Evolutionary conservation across 2,888 invertebrate genomes (phyloP).

Genomic region (Drosophila tanythrix): DNA sequence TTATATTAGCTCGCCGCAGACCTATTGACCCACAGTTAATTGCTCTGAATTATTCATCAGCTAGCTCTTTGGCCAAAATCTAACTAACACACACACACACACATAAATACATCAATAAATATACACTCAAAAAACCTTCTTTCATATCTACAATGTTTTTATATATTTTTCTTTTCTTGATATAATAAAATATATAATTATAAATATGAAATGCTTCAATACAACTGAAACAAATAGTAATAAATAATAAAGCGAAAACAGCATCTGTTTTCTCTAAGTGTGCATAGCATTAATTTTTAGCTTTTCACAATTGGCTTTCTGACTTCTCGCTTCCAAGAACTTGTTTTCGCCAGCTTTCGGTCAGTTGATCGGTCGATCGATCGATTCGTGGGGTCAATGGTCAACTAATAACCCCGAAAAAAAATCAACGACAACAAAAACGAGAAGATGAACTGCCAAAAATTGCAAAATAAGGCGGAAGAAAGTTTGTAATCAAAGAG

Average conservation of each 20-base stretch:
- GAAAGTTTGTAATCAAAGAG: slow-evolving; percentile 53
- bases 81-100: not conserved
- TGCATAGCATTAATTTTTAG: not conserved
- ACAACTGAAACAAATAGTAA: not conserved
- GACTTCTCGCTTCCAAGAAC: slow-evolving; percentile 47
- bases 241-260: not conserved
- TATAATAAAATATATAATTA: not conserved
- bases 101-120: not conserved
- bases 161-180: not conserved
- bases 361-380: slow-evolving; percentile 37
- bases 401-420: slow-evolving; percentile 66
- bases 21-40: slow-evolving; percentile 76
- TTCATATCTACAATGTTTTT: not conserved
- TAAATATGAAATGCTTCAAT: not conserved
- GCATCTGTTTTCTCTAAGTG: not conserved
- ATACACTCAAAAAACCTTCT: not conserved
- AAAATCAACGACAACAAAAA: not conserved
- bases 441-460: not conserved
- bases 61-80: slow-evolving; percentile 2
- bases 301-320: slow-evolving; percentile 58
- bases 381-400: slow-evolving; percentile 53
- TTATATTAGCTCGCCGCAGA: slow-evolving; percentile 76
- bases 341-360: slow-evolving; percentile 52
- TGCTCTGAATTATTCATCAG: slow-evolving; percentile 75
- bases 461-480: slow-evolving; percentile 36